A percentile compares a stretch with the other conserved stretches of the same genome.
Evolutionary conservation across 2,797 vertebrate species (phyloP).

Genomic region (Cyclura pinguis): DNA sequence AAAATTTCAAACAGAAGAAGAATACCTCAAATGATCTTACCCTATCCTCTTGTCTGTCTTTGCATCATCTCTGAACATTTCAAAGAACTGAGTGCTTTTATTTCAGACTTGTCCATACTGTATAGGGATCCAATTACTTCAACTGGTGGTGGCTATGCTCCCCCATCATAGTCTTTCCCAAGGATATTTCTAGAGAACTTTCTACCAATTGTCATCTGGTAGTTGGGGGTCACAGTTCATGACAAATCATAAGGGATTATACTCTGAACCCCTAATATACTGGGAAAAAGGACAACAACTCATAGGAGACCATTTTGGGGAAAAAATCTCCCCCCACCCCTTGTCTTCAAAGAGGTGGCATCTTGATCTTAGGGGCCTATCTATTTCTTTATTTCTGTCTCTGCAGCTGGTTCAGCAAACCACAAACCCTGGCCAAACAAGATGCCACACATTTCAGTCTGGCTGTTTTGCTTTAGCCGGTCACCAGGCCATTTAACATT

Average conservation of each 20-base stretch:
- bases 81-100: not conserved
- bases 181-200: not conserved
- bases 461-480: not conserved
- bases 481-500: constrained; percentile 29
- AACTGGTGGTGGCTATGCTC: not conserved
- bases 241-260: not conserved
- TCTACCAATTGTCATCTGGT: not conserved
- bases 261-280: not conserved
- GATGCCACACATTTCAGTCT: not conserved
- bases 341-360: not conserved
- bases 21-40: not conserved
- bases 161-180: not conserved
- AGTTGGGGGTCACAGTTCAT: not conserved
- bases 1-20: not conserved
- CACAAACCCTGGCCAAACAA: not conserved
- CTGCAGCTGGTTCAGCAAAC: not conserved
- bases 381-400: not conserved
- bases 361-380: not conserved
- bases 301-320: not conserved
- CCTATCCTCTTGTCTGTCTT: not conserved
- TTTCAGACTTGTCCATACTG: not conserved
- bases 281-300: not conserved
- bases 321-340: too few relatives aligned
- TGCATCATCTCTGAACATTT: not conserved
- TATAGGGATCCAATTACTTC: not conserved